Conservation (phyloP, 1,140 invertebrate species). For the Lucilia cuprina region DNA sequence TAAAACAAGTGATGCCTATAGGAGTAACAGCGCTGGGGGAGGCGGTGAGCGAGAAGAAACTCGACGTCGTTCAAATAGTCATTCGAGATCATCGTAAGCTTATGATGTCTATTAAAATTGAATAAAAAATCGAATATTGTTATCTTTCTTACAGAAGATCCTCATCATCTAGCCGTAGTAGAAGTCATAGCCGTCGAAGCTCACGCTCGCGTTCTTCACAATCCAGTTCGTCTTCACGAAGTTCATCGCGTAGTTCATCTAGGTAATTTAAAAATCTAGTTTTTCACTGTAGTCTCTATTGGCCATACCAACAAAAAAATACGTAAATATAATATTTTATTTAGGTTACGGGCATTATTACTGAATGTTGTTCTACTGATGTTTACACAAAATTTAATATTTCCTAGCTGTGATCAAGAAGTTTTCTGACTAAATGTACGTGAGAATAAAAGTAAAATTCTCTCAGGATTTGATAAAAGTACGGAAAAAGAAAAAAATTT, state of each 20-base stretch:
- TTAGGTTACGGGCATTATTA: no score
- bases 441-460: no score
- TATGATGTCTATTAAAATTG: neutral
- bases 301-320: no score
- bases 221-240: conserved; percentile 65
- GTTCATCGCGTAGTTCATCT: conserved; percentile 57
- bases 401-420: no score
- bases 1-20: neutral
- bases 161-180: conserved; percentile 59
- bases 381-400: no score
- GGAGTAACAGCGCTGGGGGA: neutral
- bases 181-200: conserved; percentile 54
- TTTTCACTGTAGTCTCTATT: neutral
- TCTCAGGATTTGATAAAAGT: no score
- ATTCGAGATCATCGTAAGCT: conserved; percentile 40
- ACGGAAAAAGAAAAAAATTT: no score
- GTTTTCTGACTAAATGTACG: no score
- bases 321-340: no score
- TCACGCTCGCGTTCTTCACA: conserved; percentile 64
- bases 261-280: conserved; percentile 36
- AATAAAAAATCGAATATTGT: neutral
- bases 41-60: conserved; percentile 20
- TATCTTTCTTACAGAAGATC: conserved; percentile 51
- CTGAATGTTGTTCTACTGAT: no score
- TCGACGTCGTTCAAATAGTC: conserved; percentile 36